These are phyloP conservation scores for Venusia cambrica DNA, from an alignment of 2,888 invertebrate genomes.

Conservation along the genomic window DNA sequence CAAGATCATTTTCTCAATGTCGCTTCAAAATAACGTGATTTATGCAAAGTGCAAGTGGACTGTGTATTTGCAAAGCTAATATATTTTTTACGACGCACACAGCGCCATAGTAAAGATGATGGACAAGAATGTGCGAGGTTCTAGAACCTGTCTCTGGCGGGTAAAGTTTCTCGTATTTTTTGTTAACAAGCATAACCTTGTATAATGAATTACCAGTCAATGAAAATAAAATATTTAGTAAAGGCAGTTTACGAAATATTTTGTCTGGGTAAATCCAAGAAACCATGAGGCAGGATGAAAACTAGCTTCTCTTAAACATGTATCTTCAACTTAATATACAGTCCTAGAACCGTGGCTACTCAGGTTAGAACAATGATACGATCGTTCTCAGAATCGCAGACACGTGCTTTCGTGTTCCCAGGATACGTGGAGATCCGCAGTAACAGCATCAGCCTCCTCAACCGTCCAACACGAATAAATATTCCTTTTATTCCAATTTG, in stretches of 20 bases:
- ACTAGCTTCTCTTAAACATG: no score
- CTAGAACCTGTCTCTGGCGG: conserved; percentile 5
- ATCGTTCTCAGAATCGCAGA: conserved; percentile 31
- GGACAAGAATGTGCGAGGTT: conserved; percentile 10
- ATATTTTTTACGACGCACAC: conserved; percentile 32
- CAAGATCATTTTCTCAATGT: conserved; percentile 64
- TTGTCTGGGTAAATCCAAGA: no score
- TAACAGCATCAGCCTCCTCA: conserved; percentile 43
- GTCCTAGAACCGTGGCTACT: conserved; percentile 7
- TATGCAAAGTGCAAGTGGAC: conserved; percentile 51
- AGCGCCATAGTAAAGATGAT: conserved; percentile 28
- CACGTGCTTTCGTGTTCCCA: conserved; percentile 37
- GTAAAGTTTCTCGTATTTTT: conserved; percentile 5
- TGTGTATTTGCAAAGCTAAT: conserved; percentile 38
- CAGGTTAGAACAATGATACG: conserved; percentile 34
- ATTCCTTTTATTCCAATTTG: conserved; percentile 81
- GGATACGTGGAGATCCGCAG: conserved; percentile 51
- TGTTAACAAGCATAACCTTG: conserved; percentile 3
- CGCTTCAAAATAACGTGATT: conserved; percentile 78
- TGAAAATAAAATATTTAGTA: no score
- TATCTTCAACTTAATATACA: conserved; percentile 5
- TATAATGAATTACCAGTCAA: no score
- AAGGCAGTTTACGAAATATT: no score
- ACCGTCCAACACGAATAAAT: conserved; percentile 66
- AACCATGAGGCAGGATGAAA: no score